These are phyloP conservation scores for Pungitius pungitius DNA, from an alignment of 2,113 vertebrate genomes.

Conservation along the genomic window DNA sequence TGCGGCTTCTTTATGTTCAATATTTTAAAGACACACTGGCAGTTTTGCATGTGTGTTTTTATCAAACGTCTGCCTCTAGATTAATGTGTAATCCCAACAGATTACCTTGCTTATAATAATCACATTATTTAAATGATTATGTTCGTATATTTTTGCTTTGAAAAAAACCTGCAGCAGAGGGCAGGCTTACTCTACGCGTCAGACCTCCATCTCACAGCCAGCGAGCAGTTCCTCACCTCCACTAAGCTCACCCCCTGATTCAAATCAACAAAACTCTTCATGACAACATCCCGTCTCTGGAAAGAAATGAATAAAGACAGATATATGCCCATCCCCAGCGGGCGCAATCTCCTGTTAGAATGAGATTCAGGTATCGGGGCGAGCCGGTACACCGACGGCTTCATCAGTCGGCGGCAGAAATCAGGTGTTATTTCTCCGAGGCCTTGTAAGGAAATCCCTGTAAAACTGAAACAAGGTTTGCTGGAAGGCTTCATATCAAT, in stretches of 20 bases:
- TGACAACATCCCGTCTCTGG: background rate
- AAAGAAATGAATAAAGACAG: no score
- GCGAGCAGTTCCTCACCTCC: background rate
- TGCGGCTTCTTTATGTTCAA: background rate
- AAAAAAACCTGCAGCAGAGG: background rate
- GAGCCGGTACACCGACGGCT: slow-evolving; percentile 9
- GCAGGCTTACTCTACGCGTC: background rate
- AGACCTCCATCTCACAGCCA: background rate
- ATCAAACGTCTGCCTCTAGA: no score
- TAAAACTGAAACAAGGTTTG: slow-evolving; percentile 1
- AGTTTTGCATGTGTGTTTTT: no score
- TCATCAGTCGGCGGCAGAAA: slow-evolving; percentile 19
- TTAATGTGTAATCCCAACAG: background rate
- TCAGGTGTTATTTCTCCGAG: slow-evolving; percentile 1
- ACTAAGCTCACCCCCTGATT: background rate
- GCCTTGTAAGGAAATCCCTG: slow-evolving; percentile 4
- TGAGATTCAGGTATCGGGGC: slow-evolving; percentile 22
- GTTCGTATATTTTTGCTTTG: background rate
- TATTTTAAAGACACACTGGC: no score
- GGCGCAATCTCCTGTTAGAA: slow-evolving; percentile 14
- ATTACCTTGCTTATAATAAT: background rate
- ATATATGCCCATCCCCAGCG: background rate
- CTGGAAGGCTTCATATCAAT: background rate
- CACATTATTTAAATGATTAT: background rate
- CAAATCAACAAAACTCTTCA: background rate